phyloP scores from a whole-genome alignment of 2,888 invertebrate genomes.

The Bellardia pandia region DNA sequence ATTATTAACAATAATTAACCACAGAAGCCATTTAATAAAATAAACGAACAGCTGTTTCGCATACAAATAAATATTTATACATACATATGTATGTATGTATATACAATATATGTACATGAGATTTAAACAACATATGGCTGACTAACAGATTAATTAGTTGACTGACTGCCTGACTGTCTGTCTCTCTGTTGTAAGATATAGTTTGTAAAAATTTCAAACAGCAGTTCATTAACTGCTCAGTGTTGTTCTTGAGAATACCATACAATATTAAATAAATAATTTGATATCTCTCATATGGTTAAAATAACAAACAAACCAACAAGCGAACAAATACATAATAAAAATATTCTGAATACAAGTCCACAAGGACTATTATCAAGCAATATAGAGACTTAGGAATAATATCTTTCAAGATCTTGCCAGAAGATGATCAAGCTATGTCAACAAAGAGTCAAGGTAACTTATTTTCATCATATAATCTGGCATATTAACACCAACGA shows the following conservation, averaged over 20 bases:
- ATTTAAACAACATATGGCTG: slow-evolving; percentile 9
- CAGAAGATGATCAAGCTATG: too few relatives aligned
- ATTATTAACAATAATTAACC: slow-evolving; percentile 48
- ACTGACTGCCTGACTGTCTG: not conserved
- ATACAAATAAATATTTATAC: not conserved
- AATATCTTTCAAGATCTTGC: too few relatives aligned
- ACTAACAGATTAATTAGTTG: not conserved
- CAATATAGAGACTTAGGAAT: too few relatives aligned
- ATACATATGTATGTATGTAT: too few relatives aligned
- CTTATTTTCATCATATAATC: too few relatives aligned
- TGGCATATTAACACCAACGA: too few relatives aligned
- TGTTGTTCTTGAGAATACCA: slow-evolving; percentile 52
- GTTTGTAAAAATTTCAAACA: slow-evolving; percentile 19
- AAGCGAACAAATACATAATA: not conserved
- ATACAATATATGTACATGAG: not conserved
- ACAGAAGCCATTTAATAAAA: slow-evolving; percentile 59
- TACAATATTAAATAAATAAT: slow-evolving; percentile 50
- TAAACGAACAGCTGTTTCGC: slow-evolving; percentile 51
- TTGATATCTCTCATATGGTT: slow-evolving; percentile 48
- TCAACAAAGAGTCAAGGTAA: too few relatives aligned
- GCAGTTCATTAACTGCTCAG: slow-evolving; percentile 30
- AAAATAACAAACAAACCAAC: slow-evolving; percentile 27
- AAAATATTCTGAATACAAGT: slow-evolving; percentile 12
- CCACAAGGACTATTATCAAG: not conserved
- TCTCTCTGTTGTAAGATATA: not conserved